These are phyloP conservation scores for Nowickia ferox DNA, from an alignment of 2,888 invertebrate genomes.

Conservation along the genomic window DNA sequence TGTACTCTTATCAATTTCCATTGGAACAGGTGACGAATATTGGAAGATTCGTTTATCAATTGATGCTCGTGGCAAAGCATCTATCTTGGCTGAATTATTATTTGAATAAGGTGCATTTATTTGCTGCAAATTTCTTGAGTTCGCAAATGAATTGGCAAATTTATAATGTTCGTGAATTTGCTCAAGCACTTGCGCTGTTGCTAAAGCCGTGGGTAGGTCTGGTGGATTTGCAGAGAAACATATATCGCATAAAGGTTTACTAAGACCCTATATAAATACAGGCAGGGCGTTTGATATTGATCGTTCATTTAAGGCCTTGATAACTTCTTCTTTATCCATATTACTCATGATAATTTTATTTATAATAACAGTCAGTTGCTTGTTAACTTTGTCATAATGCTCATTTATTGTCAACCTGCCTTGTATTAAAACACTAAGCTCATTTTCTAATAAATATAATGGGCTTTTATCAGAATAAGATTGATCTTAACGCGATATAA, in stretches of 20 bases:
- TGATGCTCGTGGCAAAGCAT: background rate
- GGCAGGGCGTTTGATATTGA: background rate
- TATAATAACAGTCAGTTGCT: too few species aligned
- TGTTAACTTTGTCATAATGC: too few species aligned
- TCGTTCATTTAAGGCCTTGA: background rate
- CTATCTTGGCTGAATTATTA: too few species aligned
- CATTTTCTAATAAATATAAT: too few species aligned
- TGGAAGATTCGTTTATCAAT: constrained; percentile 6
- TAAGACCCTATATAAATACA: constrained; percentile 9
- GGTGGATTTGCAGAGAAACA: constrained; percentile 22
- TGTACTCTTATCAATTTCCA: background rate
- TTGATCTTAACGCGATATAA: too few species aligned
- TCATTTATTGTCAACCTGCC: too few species aligned
- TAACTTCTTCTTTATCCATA: too few species aligned
- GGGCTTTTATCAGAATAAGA: too few species aligned
- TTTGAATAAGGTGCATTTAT: too few species aligned
- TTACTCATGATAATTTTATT: too few species aligned
- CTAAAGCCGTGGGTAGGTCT: constrained; percentile 8
- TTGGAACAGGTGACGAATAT: constrained; percentile 8
- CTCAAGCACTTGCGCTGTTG: constrained; percentile 3
- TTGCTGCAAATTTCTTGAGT: background rate
- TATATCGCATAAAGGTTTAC: constrained; percentile 14
- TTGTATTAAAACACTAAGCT: too few species aligned
- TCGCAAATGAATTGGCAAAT: background rate
- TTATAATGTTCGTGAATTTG: constrained; percentile 6